Evolutionary conservation across 2,888 invertebrate species (phyloP).

Genomic region (Dolichopus griseipennis): DNA sequence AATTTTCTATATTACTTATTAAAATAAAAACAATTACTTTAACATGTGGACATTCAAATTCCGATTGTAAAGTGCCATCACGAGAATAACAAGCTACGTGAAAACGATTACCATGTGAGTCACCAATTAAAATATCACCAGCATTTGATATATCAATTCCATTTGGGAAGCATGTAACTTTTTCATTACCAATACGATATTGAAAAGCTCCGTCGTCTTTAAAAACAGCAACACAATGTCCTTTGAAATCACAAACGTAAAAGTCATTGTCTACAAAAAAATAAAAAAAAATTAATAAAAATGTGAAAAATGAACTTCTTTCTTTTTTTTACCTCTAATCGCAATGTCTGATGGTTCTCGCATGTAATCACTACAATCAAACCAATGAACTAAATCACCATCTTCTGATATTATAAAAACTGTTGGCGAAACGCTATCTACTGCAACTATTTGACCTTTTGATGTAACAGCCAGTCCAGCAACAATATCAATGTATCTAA

Average conservation of each 20-base stretch:
- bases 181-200: slow-evolving; percentile 90
- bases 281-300: slow-evolving; percentile 9
- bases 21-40: slow-evolving; percentile 56
- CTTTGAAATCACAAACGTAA: slow-evolving; percentile 97
- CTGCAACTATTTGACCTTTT: slow-evolving; percentile 89
- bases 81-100: slow-evolving; percentile 93
- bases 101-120: slow-evolving; percentile 95
- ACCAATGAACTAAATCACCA: slow-evolving; percentile 90
- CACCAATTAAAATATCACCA: slow-evolving; percentile 92
- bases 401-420: slow-evolving; percentile 89
- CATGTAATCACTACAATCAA: slow-evolving; percentile 97
- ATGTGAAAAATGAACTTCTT: not conserved
- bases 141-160: slow-evolving; percentile 97
- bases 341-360: slow-evolving; percentile 95
- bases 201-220: slow-evolving; percentile 85
- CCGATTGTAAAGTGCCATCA: slow-evolving; percentile 76
- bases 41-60: slow-evolving; percentile 95
- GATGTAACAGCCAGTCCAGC: slow-evolving; percentile 90
- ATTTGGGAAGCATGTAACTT: slow-evolving; percentile 93
- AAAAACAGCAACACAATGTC: slow-evolving; percentile 94
- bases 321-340: slow-evolving; percentile 63
- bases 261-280: slow-evolving; percentile 68
- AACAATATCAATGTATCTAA: slow-evolving; percentile 79
- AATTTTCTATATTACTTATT: slow-evolving; percentile 9
- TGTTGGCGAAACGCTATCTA: slow-evolving; percentile 94